These are phyloP conservation scores for Lagria hirta DNA, from an alignment of 2,888 invertebrate species.

Conservation along the genomic window DNA sequence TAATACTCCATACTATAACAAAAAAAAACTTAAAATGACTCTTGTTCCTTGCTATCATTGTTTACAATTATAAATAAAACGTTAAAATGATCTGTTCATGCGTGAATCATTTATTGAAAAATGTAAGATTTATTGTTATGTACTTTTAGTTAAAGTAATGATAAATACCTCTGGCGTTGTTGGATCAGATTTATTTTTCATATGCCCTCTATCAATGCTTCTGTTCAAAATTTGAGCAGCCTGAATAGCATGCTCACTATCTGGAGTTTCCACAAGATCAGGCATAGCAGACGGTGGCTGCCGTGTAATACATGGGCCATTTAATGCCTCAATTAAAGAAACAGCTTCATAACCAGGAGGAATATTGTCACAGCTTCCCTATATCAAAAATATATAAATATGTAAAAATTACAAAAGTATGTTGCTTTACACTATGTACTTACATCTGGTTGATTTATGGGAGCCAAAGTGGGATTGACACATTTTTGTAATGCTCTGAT, in stretches of 20 bases:
- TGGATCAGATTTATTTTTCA: conserved; percentile 52
- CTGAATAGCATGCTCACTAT: conserved; percentile 66
- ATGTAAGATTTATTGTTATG: not conserved
- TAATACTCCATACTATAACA: conserved; percentile 71
- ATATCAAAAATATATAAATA: conserved; percentile 20
- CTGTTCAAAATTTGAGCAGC: conserved; percentile 71
- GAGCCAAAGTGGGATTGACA: conserved; percentile 57
- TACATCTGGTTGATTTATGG: conserved; percentile 66
- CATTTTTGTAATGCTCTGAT: conserved; percentile 88
- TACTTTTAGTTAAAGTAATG: conserved; percentile 1
- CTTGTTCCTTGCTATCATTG: not conserved
- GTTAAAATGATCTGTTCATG: too few relatives aligned
- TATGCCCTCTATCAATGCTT: conserved; percentile 54
- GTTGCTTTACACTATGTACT: conserved; percentile 44
- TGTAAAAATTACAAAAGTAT: conserved; percentile 53
- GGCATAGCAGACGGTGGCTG: conserved; percentile 53
- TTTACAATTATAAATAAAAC: too few relatives aligned
- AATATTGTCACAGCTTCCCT: conserved; percentile 79
- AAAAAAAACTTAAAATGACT: conserved; percentile 5
- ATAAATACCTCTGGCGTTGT: conserved; percentile 60
- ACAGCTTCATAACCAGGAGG: conserved; percentile 93
- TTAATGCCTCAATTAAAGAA: conserved; percentile 91
- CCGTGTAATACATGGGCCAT: conserved; percentile 77
- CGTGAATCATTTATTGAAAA: too few relatives aligned
- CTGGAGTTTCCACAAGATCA: conserved; percentile 59